Evolutionary conservation across 2,797 vertebrate species (phyloP).

Genomic region (Morus bassanus): DNA sequence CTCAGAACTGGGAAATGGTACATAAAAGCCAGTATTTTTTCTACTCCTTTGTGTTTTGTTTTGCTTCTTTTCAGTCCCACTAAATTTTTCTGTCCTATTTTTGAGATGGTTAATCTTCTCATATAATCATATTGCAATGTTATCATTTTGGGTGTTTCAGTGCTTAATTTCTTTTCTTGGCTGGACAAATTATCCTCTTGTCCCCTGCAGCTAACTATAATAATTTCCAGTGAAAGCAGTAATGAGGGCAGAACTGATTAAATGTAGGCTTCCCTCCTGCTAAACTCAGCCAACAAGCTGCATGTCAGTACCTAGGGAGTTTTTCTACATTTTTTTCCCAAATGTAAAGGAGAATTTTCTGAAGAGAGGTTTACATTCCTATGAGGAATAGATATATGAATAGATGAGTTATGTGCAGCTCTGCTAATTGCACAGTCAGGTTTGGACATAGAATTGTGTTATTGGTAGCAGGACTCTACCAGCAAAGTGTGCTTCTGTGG

Average conservation of each 20-base stretch:
- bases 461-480: not conserved
- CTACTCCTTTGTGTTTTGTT: not conserved
- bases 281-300: conserved; percentile 42
- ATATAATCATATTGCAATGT: not conserved
- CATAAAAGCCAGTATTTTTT: not conserved
- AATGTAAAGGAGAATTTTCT: not conserved
- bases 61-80: not conserved
- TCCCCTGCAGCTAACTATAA: conserved; percentile 62
- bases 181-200: conserved; percentile 53
- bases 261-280: conserved; percentile 20
- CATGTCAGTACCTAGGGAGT: not conserved
- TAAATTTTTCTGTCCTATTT: not conserved
- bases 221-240: conserved; percentile 50
- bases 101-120: conserved; percentile 13
- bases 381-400: not conserved
- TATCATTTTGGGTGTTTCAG: not conserved
- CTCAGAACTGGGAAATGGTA: conserved; percentile 2
- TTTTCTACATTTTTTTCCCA: not conserved
- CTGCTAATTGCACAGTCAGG: not conserved
- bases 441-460: not conserved
- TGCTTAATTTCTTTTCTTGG: conserved; percentile 55
- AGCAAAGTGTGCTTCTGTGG: not conserved
- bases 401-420: not conserved
- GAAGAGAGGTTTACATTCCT: not conserved
- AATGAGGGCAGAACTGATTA: conserved; percentile 67